These are phyloP conservation scores for Danionella cerebrum DNA, from an alignment of 2,113 vertebrate genomes.

Conservation along the genomic window DNA sequence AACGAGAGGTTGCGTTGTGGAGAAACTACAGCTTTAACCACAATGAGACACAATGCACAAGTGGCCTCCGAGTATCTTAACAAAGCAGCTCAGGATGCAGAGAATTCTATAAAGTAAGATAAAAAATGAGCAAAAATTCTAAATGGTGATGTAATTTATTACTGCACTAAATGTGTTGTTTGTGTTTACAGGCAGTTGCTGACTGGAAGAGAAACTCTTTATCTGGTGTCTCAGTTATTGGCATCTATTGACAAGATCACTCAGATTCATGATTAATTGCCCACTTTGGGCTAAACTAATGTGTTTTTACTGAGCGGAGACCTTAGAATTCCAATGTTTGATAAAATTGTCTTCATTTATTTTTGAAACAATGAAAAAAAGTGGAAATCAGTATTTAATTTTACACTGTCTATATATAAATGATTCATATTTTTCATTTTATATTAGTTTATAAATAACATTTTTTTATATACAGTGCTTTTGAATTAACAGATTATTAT, in stretches of 20 bases:
- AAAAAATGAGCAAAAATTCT: not conserved
- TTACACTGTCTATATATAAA: too few relatives aligned
- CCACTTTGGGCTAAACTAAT: not conserved
- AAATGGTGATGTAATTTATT: not conserved
- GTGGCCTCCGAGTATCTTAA: constrained; percentile 75
- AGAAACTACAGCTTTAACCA: constrained; percentile 62
- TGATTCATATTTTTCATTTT: too few relatives aligned
- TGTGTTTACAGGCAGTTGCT: constrained; percentile 52
- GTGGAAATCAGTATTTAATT: too few relatives aligned
- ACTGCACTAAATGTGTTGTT: not conserved
- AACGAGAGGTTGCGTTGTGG: constrained; percentile 58
- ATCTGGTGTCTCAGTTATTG: constrained; percentile 58
- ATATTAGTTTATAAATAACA: too few relatives aligned
- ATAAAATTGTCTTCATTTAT: not conserved
- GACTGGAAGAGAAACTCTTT: constrained; percentile 54
- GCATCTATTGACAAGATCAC: constrained; percentile 62
- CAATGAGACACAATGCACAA: constrained; percentile 72
- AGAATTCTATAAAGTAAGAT: constrained; percentile 22
- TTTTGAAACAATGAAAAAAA: not conserved
- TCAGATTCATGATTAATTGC: constrained; percentile 27
- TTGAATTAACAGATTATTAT: too few relatives aligned
- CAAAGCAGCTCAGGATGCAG: constrained; percentile 47
- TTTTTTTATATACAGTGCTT: not conserved
- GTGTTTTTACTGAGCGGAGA: not conserved
- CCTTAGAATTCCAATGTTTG: not conserved